Conservation (phyloP, 2,113 vertebrate genomes). For the Perca flavescens region DNA sequence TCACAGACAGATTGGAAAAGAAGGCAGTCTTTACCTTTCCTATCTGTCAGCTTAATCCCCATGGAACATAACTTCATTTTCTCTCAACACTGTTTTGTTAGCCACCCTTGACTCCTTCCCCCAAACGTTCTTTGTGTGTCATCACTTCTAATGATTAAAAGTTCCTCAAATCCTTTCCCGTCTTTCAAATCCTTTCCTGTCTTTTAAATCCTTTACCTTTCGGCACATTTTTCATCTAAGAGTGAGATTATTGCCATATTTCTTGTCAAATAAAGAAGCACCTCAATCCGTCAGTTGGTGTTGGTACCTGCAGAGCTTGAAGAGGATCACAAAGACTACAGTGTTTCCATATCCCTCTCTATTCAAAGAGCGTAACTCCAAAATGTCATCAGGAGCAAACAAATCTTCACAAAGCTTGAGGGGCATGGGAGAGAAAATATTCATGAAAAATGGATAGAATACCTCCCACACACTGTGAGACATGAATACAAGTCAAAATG, state of each 20-base stretch:
- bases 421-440: conserved; percentile 18
- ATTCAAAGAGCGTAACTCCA: conserved; percentile 14
- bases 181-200: conserved; percentile 48
- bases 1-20: conserved; percentile 68
- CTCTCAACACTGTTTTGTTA: conserved; percentile 71
- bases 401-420: conserved; percentile 6
- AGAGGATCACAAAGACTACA: not conserved
- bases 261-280: conserved; percentile 39
- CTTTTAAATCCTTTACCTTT: conserved; percentile 48
- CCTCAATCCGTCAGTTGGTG: conserved; percentile 23
- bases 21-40: conserved; percentile 74
- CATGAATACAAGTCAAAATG: conserved; percentile 4
- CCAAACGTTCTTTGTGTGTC: conserved; percentile 49
- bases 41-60: conserved; percentile 77
- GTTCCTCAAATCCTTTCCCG: conserved; percentile 55
- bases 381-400: conserved; percentile 26
- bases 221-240: conserved; percentile 35
- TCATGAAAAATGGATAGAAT: conserved; percentile 20
- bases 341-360: not conserved
- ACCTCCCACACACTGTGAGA: conserved; percentile 14
- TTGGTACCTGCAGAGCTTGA: conserved; percentile 1
- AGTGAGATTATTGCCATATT: conserved; percentile 32
- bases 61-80: conserved; percentile 77
- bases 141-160: conserved; percentile 68
- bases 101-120: conserved; percentile 69